Evolutionary conservation across 2,797 vertebrate genomes (phyloP), one percentile per base, ranked within the genome.

Genomic region (Xerus rutilus): DNA sequence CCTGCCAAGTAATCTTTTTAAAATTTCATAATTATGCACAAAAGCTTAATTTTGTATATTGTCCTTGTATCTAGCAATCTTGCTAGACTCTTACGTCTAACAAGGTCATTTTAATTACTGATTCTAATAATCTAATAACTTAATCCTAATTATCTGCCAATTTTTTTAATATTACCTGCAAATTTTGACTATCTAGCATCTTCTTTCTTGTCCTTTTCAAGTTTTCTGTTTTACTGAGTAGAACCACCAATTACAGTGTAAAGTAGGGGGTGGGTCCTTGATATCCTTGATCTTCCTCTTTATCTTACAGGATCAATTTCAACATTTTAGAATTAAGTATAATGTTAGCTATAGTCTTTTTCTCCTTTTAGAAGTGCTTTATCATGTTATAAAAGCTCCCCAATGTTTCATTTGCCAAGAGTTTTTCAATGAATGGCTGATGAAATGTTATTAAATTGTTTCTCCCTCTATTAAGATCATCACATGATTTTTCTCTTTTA

Each of bases 91-190:
- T 47, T 47, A 47, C 45, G 9, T 47, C 49, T 52, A 52, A 14
- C 49, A 52, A 52, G 92, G n/a, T 47, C 47, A 90, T 43, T 67
- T 43, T 59, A 84, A 45, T 69, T 67, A 78, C 3, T 84, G 65
- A 88, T 70, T 89, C 73, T 81, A 59, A 72, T 57, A 87, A 79
- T 84, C 73, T 89, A 84, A 21, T 79, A 84, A 72, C 73, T 87
- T n/a, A 64, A 72, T 67, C 83, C 39, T 79, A 92, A 52, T 85
- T 21, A 62, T 20, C n/a, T 30, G n/a, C 25, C 64, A 47, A 84
- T 76, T 20, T 39, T 47, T 62, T 86, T 77, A 35, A 4, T 21
- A n/a, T 47, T 20, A 62, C 64, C 64, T 89, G 49, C 28, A 82
- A 93, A 67, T 21, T 32, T 39, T 3, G 13, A 76, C 8, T 23